Conservation (phyloP, 2,797 vertebrate species). For the Telmatherina bonti region DNA sequence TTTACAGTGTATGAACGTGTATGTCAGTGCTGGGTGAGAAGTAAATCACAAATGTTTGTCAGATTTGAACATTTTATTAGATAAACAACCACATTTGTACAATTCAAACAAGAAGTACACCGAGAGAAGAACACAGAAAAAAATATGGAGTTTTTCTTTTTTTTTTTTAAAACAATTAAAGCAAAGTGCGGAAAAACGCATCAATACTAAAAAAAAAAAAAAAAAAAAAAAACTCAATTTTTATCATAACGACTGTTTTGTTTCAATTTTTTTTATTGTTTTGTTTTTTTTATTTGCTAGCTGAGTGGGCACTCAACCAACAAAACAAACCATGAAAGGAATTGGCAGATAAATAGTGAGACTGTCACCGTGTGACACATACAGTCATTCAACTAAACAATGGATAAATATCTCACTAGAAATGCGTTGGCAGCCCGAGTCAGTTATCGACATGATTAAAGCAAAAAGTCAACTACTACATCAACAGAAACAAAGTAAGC, state of each 20-base stretch:
- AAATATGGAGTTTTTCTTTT: too few relatives aligned
- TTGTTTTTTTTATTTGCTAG: not conserved
- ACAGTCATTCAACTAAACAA: constrained; percentile 10
- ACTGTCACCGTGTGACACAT: constrained; percentile 1
- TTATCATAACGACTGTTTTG: not conserved
- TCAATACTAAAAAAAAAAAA: constrained; percentile 22
- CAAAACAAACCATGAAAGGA: not conserved
- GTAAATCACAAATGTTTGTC: not conserved
- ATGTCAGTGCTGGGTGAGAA: not conserved
- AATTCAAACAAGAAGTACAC: constrained; percentile 46
- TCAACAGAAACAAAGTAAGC: constrained; percentile 23
- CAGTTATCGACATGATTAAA: not conserved
- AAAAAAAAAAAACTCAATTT: constrained; percentile 9
- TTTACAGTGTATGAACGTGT: too few relatives aligned
- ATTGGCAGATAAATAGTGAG: not conserved
- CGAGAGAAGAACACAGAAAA: constrained; percentile 21
- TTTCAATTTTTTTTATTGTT: too few relatives aligned
- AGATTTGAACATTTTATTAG: constrained; percentile 66
- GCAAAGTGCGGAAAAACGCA: constrained; percentile 13
- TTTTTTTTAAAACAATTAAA: constrained; percentile 9
- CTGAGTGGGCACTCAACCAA: not conserved
- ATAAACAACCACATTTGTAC: constrained; percentile 65
- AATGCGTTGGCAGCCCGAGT: constrained; percentile 32
- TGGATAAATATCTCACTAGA: constrained; percentile 22
- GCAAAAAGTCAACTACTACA: constrained; percentile 19